Conservation (phyloP, 2,113 vertebrate species). For the Bubo bubo region DNA sequence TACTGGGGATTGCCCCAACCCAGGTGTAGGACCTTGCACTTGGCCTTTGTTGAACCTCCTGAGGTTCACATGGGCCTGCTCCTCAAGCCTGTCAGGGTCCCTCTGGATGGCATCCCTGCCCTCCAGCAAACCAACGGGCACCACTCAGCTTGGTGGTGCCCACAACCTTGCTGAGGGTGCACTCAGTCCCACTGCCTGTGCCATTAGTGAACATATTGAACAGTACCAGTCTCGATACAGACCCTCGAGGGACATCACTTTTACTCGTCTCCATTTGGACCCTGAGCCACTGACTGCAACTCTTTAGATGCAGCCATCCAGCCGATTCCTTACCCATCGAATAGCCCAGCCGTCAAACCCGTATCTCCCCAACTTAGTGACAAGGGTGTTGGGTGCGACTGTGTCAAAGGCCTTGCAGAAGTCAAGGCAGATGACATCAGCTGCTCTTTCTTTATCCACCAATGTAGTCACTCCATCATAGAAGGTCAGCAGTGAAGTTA, state of each 20-base stretch:
- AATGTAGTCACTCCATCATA: not conserved
- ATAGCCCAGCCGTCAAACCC: not conserved
- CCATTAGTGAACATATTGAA: not conserved
- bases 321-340: not conserved
- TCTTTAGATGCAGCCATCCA: not conserved
- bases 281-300: not conserved
- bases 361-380: not conserved
- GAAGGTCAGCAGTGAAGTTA: not conserved
- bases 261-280: not conserved
- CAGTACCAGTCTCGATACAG: not conserved
- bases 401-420: not conserved
- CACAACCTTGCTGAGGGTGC: not conserved
- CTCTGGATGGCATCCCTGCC: not conserved
- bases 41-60: not conserved
- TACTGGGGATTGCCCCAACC: accelerated
- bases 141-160: not conserved
- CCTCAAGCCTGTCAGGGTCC: not conserved
- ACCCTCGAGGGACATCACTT: not conserved
- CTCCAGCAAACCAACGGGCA: not conserved
- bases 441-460: not conserved
- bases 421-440: not conserved
- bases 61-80: not conserved
- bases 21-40: not conserved
- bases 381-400: not conserved
- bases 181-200: not conserved